Conservation (phyloP, 2,888 invertebrate species). For the Parnassius mnemosyne region DNA sequence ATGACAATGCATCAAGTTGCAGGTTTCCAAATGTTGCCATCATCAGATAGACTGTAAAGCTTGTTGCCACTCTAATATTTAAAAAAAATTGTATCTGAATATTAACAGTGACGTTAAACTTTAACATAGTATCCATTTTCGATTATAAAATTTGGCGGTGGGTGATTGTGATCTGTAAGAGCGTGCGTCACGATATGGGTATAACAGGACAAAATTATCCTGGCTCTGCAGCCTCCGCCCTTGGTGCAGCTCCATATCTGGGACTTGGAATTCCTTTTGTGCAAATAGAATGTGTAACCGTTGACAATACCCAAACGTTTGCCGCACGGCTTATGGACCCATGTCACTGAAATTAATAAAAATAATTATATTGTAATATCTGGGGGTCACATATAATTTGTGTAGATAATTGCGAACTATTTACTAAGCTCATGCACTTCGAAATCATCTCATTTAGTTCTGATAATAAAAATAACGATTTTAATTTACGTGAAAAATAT, state of each 20-base stretch:
- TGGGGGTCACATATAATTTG: too few relatives aligned
- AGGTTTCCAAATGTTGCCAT: too few relatives aligned
- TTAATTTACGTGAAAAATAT: too few relatives aligned
- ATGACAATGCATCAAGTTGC: too few relatives aligned
- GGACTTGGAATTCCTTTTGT: slow-evolving; percentile 30
- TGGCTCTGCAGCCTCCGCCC: slow-evolving; percentile 41
- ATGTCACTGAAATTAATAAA: slow-evolving; percentile 30
- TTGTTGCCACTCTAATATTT: too few relatives aligned
- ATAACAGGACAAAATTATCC: slow-evolving; percentile 34
- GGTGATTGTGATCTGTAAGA: slow-evolving; percentile 36
- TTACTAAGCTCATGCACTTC: too few relatives aligned
- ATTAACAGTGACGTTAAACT: slow-evolving; percentile 27
- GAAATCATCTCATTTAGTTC: too few relatives aligned
- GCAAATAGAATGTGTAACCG: slow-evolving; percentile 40
- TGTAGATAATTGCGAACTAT: too few relatives aligned
- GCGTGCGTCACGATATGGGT: slow-evolving; percentile 27
- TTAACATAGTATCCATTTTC: slow-evolving; percentile 34
- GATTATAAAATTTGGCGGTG: slow-evolving; percentile 33
- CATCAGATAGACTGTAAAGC: too few relatives aligned
- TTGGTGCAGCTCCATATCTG: slow-evolving; percentile 44
- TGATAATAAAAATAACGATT: too few relatives aligned
- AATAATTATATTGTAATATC: background rate
- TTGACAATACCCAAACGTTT: slow-evolving; percentile 34
- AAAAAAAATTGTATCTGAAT: too few relatives aligned
- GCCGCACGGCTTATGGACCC: slow-evolving; percentile 34